A percentile compares a stretch with the other conserved stretches of the same genome.
These are phyloP conservation scores for Hexactinellida sp. DNA, from an alignment of 37 sponge, comb jelly and placozoan species.

Conservation along the genomic window DNA sequence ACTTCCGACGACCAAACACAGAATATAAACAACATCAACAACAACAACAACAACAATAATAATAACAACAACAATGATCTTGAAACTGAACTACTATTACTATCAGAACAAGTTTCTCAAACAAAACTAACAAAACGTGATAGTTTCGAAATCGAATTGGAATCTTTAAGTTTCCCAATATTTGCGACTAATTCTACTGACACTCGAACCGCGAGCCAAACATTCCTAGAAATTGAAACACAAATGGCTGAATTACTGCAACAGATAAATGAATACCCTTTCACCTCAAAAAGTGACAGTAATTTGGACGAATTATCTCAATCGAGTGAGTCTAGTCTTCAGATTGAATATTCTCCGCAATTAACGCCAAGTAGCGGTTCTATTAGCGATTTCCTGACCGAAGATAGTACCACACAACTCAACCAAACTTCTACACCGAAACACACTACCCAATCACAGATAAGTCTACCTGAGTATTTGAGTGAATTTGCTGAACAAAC, in stretches of 20 bases:
- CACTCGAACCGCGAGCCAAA: not conserved
- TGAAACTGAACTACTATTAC: not conserved
- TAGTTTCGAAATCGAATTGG: not conserved
- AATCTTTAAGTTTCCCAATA: not conserved
- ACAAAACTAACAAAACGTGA: not conserved
- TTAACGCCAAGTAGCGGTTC: not conserved
- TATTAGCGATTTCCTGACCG: not conserved
- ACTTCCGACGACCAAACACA: not conserved
- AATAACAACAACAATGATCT: not conserved
- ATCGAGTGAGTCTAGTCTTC: not conserved
- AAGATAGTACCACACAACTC: not conserved
- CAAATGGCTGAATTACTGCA: conserved; percentile 6
- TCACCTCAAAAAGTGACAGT: not conserved
- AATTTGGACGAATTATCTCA: conserved; percentile 2
- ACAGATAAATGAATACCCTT: not conserved
- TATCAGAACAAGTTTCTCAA: not conserved
- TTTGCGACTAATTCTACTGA: not conserved
- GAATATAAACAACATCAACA: not conserved
- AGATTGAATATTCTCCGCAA: not conserved
- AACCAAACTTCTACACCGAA: not conserved
- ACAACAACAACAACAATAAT: conserved; percentile 15
- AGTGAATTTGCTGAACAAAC: not conserved
- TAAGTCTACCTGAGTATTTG: not conserved
- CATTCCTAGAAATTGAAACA: not conserved
- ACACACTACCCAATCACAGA: not conserved